Evolutionary conservation across 2,113 vertebrate genomes (phyloP), one percentile per base, ranked within the genome.

Genomic region (Pluvianellus socialis): DNA sequence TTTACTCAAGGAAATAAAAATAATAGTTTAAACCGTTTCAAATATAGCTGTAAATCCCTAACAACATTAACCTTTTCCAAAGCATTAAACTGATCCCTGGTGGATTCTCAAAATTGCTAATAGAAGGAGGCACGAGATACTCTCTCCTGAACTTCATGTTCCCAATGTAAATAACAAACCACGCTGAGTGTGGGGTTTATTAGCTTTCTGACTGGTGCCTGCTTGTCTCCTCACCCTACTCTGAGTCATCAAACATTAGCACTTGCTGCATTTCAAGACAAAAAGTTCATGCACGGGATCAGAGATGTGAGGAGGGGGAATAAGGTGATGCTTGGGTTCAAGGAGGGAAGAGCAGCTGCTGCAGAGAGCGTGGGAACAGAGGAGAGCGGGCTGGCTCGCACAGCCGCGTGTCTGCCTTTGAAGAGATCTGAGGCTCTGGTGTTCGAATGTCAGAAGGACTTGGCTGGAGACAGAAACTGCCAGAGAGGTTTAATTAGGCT

Each of bases 21-120:
- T 92, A 95, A 91, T 94, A 86, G 90, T 92, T 92, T 95, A 86
- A 96, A 86, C 79, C 21, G 1, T 90, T 94, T 95, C 75, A 86
- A 91, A 85, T 92, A 86, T 26, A 92, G 87, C 79, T 86, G 96
- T 94, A 92, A 94, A 85, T 90, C 83, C 92, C 70, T 62, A 96
- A 85, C 94, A 95, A 86, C 79, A 76, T 94, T 95, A 96, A 94
- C 92, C 92, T 95, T 96, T 96, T 92, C 89, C 89, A 77, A 81
- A 94, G 95, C 70, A 71, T 94, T 88, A 92, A 91, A 74, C 71
- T 32, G 66, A 82, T 92, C 86, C 83, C 79, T 45, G 45, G 75
- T 94, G 92, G 79, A 75, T 88, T 94, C 75, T 88, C 71, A 66
- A 52, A 92, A 72, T 44, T 94, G 90, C 66, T 91, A 16, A 88